These are phyloP conservation scores for mouse (Mus musculus) DNA, from an alignment of 2,113 vertebrate genomes.

Conservation along the genomic window DNA sequence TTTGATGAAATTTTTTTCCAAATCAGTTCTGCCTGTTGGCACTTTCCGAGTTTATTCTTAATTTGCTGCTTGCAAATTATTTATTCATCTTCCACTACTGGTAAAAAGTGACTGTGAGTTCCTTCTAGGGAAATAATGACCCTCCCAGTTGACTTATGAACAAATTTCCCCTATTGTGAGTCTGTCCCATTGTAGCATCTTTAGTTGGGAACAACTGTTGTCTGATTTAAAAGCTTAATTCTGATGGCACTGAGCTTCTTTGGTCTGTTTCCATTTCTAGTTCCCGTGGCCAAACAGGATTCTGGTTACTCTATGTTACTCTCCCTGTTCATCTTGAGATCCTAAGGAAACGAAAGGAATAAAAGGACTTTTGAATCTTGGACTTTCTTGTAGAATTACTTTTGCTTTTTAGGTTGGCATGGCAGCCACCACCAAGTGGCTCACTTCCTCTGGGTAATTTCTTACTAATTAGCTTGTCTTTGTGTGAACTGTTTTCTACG, in stretches of 20 bases:
- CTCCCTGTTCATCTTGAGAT: neutral
- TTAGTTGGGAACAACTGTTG: neutral
- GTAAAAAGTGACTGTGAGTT: slow-evolving; percentile 1
- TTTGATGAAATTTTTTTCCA: slow-evolving; percentile 17
- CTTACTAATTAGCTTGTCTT: slow-evolving; percentile 50
- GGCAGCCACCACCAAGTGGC: neutral
- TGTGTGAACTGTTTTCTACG: slow-evolving; percentile 47
- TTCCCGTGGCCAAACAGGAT: neutral
- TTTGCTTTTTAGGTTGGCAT: slow-evolving; percentile 41
- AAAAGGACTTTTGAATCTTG: slow-evolving; percentile 23
- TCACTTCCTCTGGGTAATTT: slow-evolving; percentile 40
- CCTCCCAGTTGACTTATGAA: slow-evolving; percentile 22
- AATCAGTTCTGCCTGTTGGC: neutral
- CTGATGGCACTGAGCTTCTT: neutral
- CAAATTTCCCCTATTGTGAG: neutral
- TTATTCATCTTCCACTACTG: neutral
- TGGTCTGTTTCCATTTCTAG: neutral
- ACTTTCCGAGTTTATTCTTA: slow-evolving; percentile 12
- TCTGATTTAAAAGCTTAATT: slow-evolving; percentile 10
- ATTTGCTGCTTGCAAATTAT: slow-evolving; percentile 44
- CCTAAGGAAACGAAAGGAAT: slow-evolving; percentile 13
- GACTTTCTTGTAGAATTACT: neutral
- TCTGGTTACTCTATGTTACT: neutral
- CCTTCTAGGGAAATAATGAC: slow-evolving; percentile 36
- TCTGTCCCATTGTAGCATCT: slow-evolving; percentile 10